Base-by-base conservation (phyloP, 2,888 invertebrate species). In the Drosophila nigricruria region DNA sequence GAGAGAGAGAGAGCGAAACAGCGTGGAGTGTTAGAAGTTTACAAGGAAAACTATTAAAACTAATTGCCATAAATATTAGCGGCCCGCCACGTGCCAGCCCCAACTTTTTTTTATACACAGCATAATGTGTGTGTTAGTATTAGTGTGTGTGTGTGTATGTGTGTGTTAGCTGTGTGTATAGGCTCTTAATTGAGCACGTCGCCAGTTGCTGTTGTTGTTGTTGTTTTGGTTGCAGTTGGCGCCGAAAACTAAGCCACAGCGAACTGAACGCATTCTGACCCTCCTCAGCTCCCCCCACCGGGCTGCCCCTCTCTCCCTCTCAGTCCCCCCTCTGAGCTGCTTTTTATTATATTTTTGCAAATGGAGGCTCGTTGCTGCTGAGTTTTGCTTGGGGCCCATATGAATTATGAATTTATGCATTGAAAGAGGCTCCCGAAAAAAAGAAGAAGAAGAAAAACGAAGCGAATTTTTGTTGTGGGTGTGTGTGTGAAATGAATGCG, bases 351-450 rank as follows among this genome's bases (percentile, higher is more conserved):
- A 63, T 75, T 69, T 71, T 65, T 49, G 59, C 59, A 72, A 73
- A 76, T 79, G 73, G 70, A 61, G 66, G 68, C 61, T 49, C 59
- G 63, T 27, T 45, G 27, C 25, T n/a, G 47, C 63, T 56, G 69
- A 69, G 68, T 66, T 80, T 63, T 78, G 70, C 66, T 69, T 71
- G 59, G 68, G 73, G 61, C 62, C 59, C 72, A 70, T 73, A 87
- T 88, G 89, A 88, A 87, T 88, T 88, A 88, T 87, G 87, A 88
- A 88, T 88, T 88, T 87, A 81, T 82, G 82, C 82, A 87, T 87
- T 82, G 88, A 84, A 82, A 86, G 77, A 65, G 79, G 76, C 72
- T 65, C 60, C 42, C 68, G 20, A 64, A 66, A 59, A 70, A 49
- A n/a, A 59, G 61, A 52, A 43, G 10, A 47, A 38, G 32, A 58